Evolutionary conservation across 2,113 vertebrate genomes (phyloP).

Genomic region (Forbesichthys papilliferus): DNA sequence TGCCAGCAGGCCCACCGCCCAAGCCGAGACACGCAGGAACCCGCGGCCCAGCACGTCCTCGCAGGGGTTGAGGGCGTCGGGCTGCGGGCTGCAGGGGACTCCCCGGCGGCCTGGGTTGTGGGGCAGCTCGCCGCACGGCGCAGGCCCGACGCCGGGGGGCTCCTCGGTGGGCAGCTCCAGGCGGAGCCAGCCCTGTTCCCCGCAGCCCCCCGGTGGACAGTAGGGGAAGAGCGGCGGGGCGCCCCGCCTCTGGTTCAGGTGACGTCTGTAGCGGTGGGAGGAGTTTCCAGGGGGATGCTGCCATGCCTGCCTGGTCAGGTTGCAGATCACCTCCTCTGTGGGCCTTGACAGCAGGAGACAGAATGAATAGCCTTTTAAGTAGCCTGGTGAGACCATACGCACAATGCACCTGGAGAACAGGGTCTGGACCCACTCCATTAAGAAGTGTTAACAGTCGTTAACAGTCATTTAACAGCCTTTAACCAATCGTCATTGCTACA

Average conservation of each 20-base stretch:
- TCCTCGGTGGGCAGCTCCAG: conserved; percentile 43
- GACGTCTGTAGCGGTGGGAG: not conserved
- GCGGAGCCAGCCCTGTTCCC: conserved; percentile 22
- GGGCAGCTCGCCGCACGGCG: conserved; percentile 66
- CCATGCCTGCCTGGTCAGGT: conserved; percentile 70
- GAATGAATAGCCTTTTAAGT: not conserved
- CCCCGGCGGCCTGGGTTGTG: conserved; percentile 57
- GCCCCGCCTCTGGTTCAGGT: not conserved
- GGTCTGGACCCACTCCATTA: too few relatives aligned
- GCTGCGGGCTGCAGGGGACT: conserved; percentile 79
- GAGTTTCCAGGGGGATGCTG: conserved; percentile 71
- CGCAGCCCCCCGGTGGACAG: conserved; percentile 4
- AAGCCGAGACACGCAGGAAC: conserved; percentile 83
- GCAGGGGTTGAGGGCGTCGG: conserved; percentile 90
- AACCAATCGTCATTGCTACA: too few relatives aligned
- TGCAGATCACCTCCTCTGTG: conserved; percentile 83
- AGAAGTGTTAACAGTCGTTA: too few relatives aligned
- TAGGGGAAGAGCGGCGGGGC: not conserved
- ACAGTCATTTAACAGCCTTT: too few relatives aligned
- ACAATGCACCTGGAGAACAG: too few relatives aligned
- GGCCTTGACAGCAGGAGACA: conserved; percentile 69
- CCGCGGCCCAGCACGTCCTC: conserved; percentile 89
- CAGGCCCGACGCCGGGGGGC: conserved; percentile 79
- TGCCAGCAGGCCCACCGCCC: conserved; percentile 87
- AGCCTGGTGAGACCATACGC: too few relatives aligned